Evolutionary conservation across 2,888 invertebrate genomes (phyloP), one percentile per base, ranked within the genome.

Genomic region (Terebella lapidaria): DNA sequence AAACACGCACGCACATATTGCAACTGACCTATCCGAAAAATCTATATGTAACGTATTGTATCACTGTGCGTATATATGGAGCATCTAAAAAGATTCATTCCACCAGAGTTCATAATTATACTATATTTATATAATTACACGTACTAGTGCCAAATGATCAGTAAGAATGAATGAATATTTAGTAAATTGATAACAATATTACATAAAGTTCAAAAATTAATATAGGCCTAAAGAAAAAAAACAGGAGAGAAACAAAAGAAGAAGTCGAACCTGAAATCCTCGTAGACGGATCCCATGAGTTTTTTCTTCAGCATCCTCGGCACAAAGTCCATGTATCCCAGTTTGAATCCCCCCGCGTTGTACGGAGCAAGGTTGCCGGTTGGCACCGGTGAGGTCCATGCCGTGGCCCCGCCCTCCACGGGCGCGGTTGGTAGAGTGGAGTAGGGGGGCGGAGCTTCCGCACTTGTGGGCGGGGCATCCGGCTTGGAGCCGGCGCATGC

Each of bases 241-340:
- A n/a, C n/a, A n/a, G n/a, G n/a, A n/a, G n/a, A n/a, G n/a, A n/a
- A n/a, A n/a, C n/a, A n/a, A n/a, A n/a, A n/a, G n/a, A n/a, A n/a
- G n/a, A n/a, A 49, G 15, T 5, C 61, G 52, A 58, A 68, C 68
- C 61, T 55, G 51, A 68, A 68, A 28, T 45, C 57, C 56, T 68
- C 68, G 54, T 68, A 68, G 22, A 64, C 63, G 18, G 59, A 60
- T 51, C 62, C 61, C 27, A 68, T 53, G 24, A 65, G 24, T 22
- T 57, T 53, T 52, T 67, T 67, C 55, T 57, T 56, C 10, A 63
- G 54, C 3, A 67, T 5, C 28, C 60, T 25, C 1, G 68, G 68
- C n/a, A 68, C 63, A 46, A 68, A 68, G 45, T 68, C 68, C 60
- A 68, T 60, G 47, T 65, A 67, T 18, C 65, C 63, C 45, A 68